Conservation (phyloP, 2,888 invertebrate genomes). For the Maniola hyperantus region DNA sequence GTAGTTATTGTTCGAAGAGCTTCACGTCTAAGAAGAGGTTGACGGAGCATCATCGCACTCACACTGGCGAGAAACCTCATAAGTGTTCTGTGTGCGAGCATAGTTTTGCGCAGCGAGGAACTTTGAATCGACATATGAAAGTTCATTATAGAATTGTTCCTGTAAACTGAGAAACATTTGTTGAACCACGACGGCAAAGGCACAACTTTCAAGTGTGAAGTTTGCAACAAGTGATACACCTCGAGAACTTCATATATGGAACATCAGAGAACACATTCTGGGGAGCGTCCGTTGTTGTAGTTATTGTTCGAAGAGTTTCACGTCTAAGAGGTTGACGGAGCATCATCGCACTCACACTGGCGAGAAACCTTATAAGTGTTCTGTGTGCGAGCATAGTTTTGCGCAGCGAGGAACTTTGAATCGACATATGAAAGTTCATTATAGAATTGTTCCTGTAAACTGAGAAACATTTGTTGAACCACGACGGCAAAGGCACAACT, state of each 20-base stretch:
- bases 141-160: slow-evolving; percentile 58
- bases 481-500: slow-evolving; percentile 56
- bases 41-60: slow-evolving; percentile 67
- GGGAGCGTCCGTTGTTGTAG: slow-evolving; percentile 65
- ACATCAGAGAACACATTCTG: slow-evolving; percentile 73
- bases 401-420: slow-evolving; percentile 71
- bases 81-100: slow-evolving; percentile 68
- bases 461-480: slow-evolving; percentile 69
- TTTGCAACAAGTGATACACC: slow-evolving; percentile 66
- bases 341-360: slow-evolving; percentile 74
- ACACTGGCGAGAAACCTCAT: slow-evolving; percentile 73
- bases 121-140: slow-evolving; percentile 72
- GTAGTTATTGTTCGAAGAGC: slow-evolving; percentile 63
- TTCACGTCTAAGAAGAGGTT: slow-evolving; percentile 67
- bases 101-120: slow-evolving; percentile 70
- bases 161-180: slow-evolving; percentile 65
- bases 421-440: slow-evolving; percentile 74
- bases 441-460: slow-evolving; percentile 45
- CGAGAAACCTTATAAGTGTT: slow-evolving; percentile 69
- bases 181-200: slow-evolving; percentile 65
- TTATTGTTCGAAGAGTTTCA: slow-evolving; percentile 65
- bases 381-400: slow-evolving; percentile 67
- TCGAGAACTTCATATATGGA: slow-evolving; percentile 59
- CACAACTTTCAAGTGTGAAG: slow-evolving; percentile 59
- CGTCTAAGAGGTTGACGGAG: slow-evolving; percentile 63